A percentile compares a stretch with the other conserved stretches of the same genome.
Evolutionary conservation across 2,888 invertebrate species (phyloP).

Genomic region (Caenorhabditis wallacei): DNA sequence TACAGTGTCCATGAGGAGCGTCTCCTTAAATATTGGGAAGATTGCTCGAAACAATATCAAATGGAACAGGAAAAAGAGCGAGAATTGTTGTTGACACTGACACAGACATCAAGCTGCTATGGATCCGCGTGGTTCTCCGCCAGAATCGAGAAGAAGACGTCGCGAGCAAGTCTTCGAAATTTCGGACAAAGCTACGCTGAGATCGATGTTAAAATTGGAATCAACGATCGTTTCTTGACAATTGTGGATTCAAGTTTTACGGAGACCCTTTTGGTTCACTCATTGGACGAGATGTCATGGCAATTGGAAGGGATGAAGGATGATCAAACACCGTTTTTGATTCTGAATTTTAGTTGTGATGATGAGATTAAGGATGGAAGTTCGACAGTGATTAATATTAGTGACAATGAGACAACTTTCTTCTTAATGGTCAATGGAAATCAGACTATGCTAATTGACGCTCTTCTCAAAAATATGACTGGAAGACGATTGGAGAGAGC

Average conservation of each 20-base stretch:
- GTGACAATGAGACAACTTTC: constrained; percentile 16
- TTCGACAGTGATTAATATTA: constrained; percentile 11
- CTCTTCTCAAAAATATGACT: constrained; percentile 44
- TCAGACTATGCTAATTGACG: constrained; percentile 50
- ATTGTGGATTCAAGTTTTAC: constrained; percentile 90
- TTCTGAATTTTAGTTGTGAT: constrained; percentile 54
- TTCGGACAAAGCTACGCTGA: constrained; percentile 54
- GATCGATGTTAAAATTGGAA: constrained; percentile 87
- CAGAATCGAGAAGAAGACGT: constrained; percentile 49
- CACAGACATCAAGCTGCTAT: constrained; percentile 48
- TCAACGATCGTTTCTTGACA: constrained; percentile 91
- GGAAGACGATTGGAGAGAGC: constrained; percentile 45
- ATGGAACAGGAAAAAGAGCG: constrained; percentile 20
- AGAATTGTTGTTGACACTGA: constrained; percentile 19
- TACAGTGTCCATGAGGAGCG: constrained; percentile 40
- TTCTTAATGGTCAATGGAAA: constrained; percentile 53
- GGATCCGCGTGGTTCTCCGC: constrained; percentile 58
- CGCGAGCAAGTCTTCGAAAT: constrained; percentile 40
- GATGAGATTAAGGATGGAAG: constrained; percentile 19
- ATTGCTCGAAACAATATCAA: not conserved
- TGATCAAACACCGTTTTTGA: constrained; percentile 28
- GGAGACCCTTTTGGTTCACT: constrained; percentile 74
- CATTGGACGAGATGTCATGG: constrained; percentile 65
- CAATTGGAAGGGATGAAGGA: constrained; percentile 30
- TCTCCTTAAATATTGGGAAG: constrained; percentile 32